phyloP scores from a whole-genome alignment of 2,113 vertebrate genomes.

The Pterophyllum scalare region DNA sequence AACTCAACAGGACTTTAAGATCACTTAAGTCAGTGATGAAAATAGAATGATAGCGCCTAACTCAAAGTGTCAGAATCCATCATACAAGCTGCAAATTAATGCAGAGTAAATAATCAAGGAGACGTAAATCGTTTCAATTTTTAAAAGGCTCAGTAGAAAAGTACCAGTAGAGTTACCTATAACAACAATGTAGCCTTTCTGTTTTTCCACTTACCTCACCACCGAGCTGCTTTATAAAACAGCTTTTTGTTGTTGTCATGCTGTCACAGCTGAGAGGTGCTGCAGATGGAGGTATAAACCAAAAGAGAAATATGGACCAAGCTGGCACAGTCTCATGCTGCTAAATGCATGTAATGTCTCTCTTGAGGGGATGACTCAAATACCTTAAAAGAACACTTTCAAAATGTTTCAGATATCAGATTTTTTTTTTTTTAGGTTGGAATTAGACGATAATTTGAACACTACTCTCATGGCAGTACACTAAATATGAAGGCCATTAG shows the following conservation, averaged over 20 bases:
- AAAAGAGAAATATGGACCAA: constrained; percentile 31
- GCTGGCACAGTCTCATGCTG: constrained; percentile 28
- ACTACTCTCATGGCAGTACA: not conserved
- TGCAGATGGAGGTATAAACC: constrained; percentile 34
- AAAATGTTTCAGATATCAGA: not conserved
- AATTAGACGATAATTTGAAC: not conserved
- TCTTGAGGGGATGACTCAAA: not conserved
- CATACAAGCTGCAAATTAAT: not conserved
- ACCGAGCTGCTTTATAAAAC: constrained; percentile 55
- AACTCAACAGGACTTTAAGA: not conserved
- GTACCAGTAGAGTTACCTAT: constrained; percentile 32
- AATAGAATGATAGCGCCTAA: not conserved
- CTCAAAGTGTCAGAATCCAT: constrained; percentile 29
- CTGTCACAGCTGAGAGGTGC: constrained; percentile 57
- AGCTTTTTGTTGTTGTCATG: constrained; percentile 66
- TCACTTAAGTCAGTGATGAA: too few relatives aligned
- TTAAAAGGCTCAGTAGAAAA: constrained; percentile 53
- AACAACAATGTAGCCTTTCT: constrained; percentile 64
- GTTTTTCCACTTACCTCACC: constrained; percentile 78
- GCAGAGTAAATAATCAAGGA: constrained; percentile 34
- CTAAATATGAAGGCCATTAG: not conserved
- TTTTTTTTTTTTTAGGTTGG: not conserved
- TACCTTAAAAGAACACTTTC: not conserved
- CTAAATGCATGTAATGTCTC: constrained; percentile 25
- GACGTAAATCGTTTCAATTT: constrained; percentile 21